Evolutionary conservation across 2,888 invertebrate species (phyloP).

Genomic region (Linnaemya tessellans): DNA sequence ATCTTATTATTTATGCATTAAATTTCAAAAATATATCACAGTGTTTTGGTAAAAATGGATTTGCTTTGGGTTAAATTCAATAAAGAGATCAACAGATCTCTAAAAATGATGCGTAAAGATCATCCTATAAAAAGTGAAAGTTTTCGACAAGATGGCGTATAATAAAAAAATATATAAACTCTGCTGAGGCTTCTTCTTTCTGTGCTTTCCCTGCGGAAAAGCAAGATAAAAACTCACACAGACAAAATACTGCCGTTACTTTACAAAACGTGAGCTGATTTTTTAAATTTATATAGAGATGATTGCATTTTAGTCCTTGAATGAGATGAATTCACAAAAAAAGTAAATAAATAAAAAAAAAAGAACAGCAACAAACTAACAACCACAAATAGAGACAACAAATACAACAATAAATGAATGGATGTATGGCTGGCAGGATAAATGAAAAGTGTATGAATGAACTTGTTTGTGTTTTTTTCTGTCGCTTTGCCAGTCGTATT

Average conservation of each 20-base stretch:
- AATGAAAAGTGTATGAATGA: conserved; percentile 45
- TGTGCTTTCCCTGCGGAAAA: not conserved
- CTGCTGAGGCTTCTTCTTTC: not conserved
- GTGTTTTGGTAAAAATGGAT: no score
- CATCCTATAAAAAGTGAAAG: no score
- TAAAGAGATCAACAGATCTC: no score
- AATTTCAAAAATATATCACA: no score
- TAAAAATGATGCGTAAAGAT: no score
- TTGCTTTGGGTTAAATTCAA: no score
- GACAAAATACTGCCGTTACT: conserved; percentile 56
- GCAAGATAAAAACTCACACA: conserved; percentile 14
- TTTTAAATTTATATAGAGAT: conserved; percentile 52
- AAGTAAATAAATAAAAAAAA: conserved; percentile 5
- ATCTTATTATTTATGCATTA: no score
- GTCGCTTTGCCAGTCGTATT: not conserved
- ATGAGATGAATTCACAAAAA: conserved; percentile 41
- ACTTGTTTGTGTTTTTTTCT: conserved; percentile 17
- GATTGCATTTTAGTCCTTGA: conserved; percentile 64
- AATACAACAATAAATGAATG: conserved; percentile 35
- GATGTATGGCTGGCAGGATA: conserved; percentile 26
- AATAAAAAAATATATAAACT: no score
- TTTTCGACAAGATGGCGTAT: no score
- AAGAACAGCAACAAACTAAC: not conserved
- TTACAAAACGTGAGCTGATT: conserved; percentile 62
- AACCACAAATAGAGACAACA: conserved; percentile 15